Base-by-base conservation (phyloP, 2,797 vertebrate species). In the Sylvilagus floridanus region DNA sequence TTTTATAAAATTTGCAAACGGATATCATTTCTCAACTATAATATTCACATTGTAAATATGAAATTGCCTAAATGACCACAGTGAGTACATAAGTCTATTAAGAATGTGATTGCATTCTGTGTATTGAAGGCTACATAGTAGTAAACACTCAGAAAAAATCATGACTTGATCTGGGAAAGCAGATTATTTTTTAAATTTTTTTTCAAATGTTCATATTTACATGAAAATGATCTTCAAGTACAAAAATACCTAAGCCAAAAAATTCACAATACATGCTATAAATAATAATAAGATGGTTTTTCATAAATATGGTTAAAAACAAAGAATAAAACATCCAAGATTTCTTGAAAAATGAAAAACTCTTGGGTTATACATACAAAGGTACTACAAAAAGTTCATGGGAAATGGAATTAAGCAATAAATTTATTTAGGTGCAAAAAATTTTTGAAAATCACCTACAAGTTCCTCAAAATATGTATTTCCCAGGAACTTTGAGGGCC, bases 41-140 rank as follows among this genome's bases (percentile, higher is more conserved):
- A 28, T 69, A 84, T 71, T 75, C 93, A 0, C 57, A 12, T 19
- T 83, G 12, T 32, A 77, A 82, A 42, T 84, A 72, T 4, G 4
- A 69, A 57, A 16, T 90, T 63, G 5, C 84, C 4, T 84, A 93
- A 73, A 75, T 84, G 21, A 94, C 81, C n/a, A 91, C 60, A 65
- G n/a, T 42, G 8, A 83, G 3, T 8, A 71, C 17, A 62, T 0
- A 42, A 32, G 2, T 84, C 17, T 72, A 28, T 75, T 73, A 83
- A 69, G 28, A 69, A 6, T 52, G 24, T 88, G 28, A 42, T 91
- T 73, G 4, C 4, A 30, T 22, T 76, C 32, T 83, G 7, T 63
- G 1, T 86, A 87, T 24, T 90, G 83, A 88, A 66, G 17, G 50
- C 60, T 81, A 12, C 63, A 77, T 0, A 65, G 16, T 16, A 66